Percentiles rank a stretch among this genome's conserved stretches.
Conservation (phyloP, 2,113 vertebrate genomes). For the Misgurnus anguillicaudatus region DNA sequence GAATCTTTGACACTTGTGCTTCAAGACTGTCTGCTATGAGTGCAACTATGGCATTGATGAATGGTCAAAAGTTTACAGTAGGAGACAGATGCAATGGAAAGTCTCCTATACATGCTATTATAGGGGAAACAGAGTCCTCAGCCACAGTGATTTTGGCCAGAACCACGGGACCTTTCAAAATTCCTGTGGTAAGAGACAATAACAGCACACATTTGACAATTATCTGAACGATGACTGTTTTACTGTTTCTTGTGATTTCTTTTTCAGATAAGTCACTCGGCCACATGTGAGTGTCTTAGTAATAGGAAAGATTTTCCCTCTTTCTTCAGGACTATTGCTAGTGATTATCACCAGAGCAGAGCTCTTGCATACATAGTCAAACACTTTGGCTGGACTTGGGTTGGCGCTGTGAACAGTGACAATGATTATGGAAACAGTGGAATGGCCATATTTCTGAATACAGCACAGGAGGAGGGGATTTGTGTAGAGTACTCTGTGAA, state of each 20-base stretch:
- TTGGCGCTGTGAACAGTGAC: slow-evolving; percentile 64
- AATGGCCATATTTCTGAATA: slow-evolving; percentile 71
- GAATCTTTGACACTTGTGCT: slow-evolving; percentile 76
- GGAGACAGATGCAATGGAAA: slow-evolving; percentile 60
- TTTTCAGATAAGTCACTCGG: slow-evolving; percentile 71
- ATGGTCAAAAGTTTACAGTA: slow-evolving; percentile 55
- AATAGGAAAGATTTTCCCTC: slow-evolving; percentile 67
- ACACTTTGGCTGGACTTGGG: slow-evolving; percentile 73
- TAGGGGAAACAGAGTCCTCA: slow-evolving; percentile 76
- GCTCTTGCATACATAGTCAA: slow-evolving; percentile 70
- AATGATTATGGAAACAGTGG: slow-evolving; percentile 76
- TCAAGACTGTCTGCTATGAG: slow-evolving; percentile 72
- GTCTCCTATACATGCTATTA: slow-evolving; percentile 71
- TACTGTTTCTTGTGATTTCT: background rate
- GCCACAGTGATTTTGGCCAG: slow-evolving; percentile 72
- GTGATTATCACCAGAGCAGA: slow-evolving; percentile 70
- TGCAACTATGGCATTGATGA: slow-evolving; percentile 72
- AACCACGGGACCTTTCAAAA: slow-evolving; percentile 72
- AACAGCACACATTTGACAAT: background rate
- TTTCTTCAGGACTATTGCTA: slow-evolving; percentile 76
- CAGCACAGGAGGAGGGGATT: slow-evolving; percentile 67
- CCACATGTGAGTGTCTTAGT: slow-evolving; percentile 74
- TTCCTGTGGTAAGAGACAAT: slow-evolving; percentile 71
- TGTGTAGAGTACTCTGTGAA: slow-evolving; percentile 72
- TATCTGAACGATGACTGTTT: background rate